These are phyloP conservation scores for Aromia moschata DNA, from an alignment of 2,888 invertebrate genomes.

Conservation along the genomic window DNA sequence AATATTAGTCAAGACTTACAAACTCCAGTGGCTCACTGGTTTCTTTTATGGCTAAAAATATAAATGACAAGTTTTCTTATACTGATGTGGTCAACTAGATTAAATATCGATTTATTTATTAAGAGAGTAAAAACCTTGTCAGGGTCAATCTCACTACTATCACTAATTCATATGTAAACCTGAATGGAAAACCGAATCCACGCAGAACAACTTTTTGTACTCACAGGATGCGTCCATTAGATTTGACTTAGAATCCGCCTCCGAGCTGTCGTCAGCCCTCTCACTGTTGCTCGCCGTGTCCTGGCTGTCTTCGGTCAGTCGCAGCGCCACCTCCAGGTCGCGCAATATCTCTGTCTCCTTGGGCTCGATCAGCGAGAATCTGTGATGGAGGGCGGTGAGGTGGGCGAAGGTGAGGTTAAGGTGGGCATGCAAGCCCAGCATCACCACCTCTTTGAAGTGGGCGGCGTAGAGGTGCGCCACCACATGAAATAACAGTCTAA, in stretches of 20 bases:
- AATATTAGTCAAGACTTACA: too few species aligned
- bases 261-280: constrained; percentile 49
- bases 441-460: constrained; percentile 95
- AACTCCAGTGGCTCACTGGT: too few species aligned
- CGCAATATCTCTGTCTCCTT: constrained; percentile 96
- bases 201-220: constrained; percentile 9
- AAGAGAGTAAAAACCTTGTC: too few species aligned
- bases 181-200: too few species aligned
- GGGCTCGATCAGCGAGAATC: constrained; percentile 91
- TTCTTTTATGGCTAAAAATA: too few species aligned
- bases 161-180: too few species aligned
- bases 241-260: constrained; percentile 32
- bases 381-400: constrained; percentile 85
- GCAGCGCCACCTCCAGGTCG: constrained; percentile 87
- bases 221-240: constrained; percentile 37
- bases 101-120: too few species aligned
- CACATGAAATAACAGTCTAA: constrained; percentile 96
- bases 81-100: too few species aligned
- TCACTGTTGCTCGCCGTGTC: constrained; percentile 54
- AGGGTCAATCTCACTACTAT: too few species aligned
- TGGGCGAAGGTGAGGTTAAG: constrained; percentile 98
- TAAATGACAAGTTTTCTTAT: too few species aligned
- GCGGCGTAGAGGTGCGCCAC: constrained; percentile 98
- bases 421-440: constrained; percentile 94
- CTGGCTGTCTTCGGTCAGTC: constrained; percentile 67